Evolutionary conservation across 2,888 invertebrate species (phyloP), one percentile per base, ranked within the genome.

Genomic region (Colostygia pectinataria): DNA sequence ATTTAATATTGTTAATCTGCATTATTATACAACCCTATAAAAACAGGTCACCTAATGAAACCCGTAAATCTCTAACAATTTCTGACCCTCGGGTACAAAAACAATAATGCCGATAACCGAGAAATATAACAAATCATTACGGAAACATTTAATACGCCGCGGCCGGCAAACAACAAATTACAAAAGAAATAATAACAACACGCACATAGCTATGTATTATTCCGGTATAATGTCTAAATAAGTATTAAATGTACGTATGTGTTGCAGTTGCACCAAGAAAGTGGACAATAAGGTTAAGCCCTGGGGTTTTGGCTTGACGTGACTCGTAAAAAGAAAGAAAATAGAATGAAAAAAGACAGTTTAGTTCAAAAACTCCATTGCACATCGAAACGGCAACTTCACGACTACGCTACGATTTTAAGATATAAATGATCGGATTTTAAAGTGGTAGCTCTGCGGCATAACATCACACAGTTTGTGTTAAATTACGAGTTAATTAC

Each of bases 141-240:
- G 40, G 46, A 53, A 55, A 61, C 47, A 58, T 55, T 57, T 57
- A 53, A 55, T 53, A 45, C 39, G 24, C 37, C 36, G 33, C 54
- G 54, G 53, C 48, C 55, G 46, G 66, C 61, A 52, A 55, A 36
- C 57, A 63, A 65, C 72, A 77, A 77, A 79, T 80, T 78, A 75
- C 77, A 43, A 39, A 39, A 39, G 42, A 46, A 46, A 51, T 18
- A 18, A 52, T 55, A 46, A 42, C 49, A 55, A 68, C 70, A 69
- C 23, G 66, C 25, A 46, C 50, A 41, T 45, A 65, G 71, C 65
- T 71, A 71, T 69, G 71, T 77, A 80, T 80, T 81, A 80, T 83
- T 73, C 66, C 69, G 46, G 68, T 63, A 73, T 77, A 72, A 77
- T 71, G 69, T 76, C 79, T 80, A 77, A 77, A 82, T 75, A 68